These are phyloP conservation scores for Fragariocoptes setiger DNA, from an alignment of 1,140 invertebrate genomes.

Conservation along the genomic window DNA sequence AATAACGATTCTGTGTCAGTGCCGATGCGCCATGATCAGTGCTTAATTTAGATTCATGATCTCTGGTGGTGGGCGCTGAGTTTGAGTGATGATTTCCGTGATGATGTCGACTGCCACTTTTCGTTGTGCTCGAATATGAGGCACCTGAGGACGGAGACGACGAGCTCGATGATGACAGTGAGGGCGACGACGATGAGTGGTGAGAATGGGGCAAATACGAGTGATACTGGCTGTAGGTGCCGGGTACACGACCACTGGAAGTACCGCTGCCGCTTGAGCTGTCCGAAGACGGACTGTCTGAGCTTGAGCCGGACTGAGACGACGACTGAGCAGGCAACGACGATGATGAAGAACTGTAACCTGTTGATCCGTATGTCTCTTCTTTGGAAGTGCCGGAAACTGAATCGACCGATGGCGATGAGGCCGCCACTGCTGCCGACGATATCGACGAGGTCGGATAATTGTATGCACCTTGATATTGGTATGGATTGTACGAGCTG, in stretches of 20 bases:
- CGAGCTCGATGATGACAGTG: neutral
- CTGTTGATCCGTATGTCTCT: neutral
- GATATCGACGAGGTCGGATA: neutral
- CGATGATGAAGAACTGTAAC: neutral
- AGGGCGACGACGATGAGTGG: neutral
- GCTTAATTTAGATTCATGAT: too few relatives aligned
- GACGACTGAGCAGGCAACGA: neutral
- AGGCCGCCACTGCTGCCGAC: neutral
- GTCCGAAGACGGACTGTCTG: neutral
- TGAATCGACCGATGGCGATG: neutral
- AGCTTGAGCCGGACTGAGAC: neutral
- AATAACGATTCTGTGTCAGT: too few relatives aligned
- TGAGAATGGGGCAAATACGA: neutral
- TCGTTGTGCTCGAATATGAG: too few relatives aligned
- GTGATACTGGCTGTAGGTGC: neutral
- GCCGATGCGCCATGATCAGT: too few relatives aligned
- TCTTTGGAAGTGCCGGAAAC: neutral
- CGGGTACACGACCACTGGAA: neutral
- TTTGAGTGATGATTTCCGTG: too few relatives aligned
- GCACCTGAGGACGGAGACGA: neutral
- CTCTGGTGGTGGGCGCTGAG: too few relatives aligned
- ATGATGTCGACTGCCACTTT: too few relatives aligned
- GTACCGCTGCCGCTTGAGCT: neutral
- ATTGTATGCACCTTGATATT: neutral
- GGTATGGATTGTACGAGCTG: neutral